Evolutionary conservation across 2,888 invertebrate species (phyloP), one percentile per base, ranked within the genome.

Genomic region (Callyntrura guangdongensis): DNA sequence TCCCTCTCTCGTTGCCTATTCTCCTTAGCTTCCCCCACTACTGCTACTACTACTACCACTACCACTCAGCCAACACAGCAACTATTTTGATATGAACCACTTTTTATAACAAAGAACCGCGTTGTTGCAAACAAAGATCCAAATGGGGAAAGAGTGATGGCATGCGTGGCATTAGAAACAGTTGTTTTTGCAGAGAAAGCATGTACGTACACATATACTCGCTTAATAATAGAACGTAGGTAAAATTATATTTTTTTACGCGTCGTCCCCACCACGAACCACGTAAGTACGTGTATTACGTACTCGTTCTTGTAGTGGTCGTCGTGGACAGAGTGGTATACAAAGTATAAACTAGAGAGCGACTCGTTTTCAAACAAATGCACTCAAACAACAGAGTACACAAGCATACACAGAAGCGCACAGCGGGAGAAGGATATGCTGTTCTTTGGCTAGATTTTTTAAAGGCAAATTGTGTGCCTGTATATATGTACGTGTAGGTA

Each of bases 91-190:
- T 56, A 79, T 59, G 27, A 27, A 56, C 53, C 59, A 56, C 59
- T 79, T 59, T 79, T 56, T 79, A 27, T 27, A 17, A 74, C 74
- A 74, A 74, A 74, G 22, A n/a, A 20, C 47, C 11, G 14, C 20
- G 67, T 27, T 45, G 14, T 25, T 77, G 17, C 56, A 79, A 79
- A 59, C 25, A 79, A 79, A 79, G 56, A 56, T 79, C 56, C 27
- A 25, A 77, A 49, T n/a, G 47, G 49, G 49, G 49, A 74, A 74
- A 74, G 74, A 74, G 22, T 49, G 74, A 74, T 74, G 74, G 27
- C 11, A 20, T 74, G 49, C 45, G 20, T 47, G 17, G n/a, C 8
- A 27, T 12, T 22, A 27, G 27, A 67, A 27, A 22, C n/a, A 17
- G 61, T 61, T 4, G 61, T 61, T 61, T 61, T 59, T 61, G 3